Base-by-base conservation (phyloP, 2,888 invertebrate genomes). In the Drosophila mettleri region DNA sequence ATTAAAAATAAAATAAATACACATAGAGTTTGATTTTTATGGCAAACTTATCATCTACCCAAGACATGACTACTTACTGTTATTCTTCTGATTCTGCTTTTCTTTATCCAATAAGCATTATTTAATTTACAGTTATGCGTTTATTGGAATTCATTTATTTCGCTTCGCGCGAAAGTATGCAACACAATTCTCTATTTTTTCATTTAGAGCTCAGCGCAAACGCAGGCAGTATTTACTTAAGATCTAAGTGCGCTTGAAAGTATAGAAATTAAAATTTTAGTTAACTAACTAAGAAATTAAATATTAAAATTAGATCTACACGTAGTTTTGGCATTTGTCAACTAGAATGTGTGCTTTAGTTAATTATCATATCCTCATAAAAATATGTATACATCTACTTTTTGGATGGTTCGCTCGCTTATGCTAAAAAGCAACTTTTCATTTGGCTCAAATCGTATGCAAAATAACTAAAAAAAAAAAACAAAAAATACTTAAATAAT, bases 361-460 rank as follows among this genome's bases (percentile, higher is more conserved):
- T 20, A 14, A 20, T 55, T 69, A 51, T 70, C 60, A 61, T 31
- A 12, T 51, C 9, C 38, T 46, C 53, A 24, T 53, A 31, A 24
- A 52, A 4, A 7, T 22, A 27, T 52, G 12, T 52, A 27, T 38
- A 48, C 31, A 48, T 20, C 14, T 48, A 20, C 14, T 12, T 24
- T 46, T 38, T 77, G 67, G 73, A 66, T 57, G 78, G 74, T 39
- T 65, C 34, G 31, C 55, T 57, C 12, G 14, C 52, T 49, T 70
- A 63, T 5, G 16, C 46, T 74, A 63, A 62, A 34, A 34, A 24
- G 33, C 58, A 74, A 49, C 38, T 41, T 20, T 34, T 57, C 34
- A 69, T 53, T 57, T 69, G 38, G 51, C 36, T 69, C 53, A 34
- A 33, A 8, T 43, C n/a, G 24, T 27, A 39, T 14, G 22, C 41